A percentile compares a stretch with the other conserved stretches of the same genome.
These are phyloP conservation scores for Pluvianellus socialis DNA, from an alignment of 2,113 vertebrate species.

Conservation along the genomic window DNA sequence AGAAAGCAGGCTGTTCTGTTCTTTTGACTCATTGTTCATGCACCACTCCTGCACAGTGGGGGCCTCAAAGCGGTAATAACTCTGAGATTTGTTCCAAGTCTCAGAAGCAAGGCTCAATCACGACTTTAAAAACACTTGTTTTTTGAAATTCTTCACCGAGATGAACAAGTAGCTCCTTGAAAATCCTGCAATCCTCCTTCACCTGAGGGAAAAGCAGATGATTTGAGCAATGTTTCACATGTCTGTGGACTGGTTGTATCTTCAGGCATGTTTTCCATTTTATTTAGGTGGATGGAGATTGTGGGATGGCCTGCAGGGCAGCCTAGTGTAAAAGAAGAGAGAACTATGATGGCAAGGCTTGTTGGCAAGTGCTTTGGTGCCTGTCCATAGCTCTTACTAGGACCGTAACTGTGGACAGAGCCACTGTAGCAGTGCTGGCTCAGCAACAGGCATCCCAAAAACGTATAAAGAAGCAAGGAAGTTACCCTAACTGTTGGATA, in stretches of 20 bases:
- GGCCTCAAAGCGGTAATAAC: background rate
- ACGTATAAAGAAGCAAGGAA: background rate
- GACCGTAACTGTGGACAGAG: fast-evolving
- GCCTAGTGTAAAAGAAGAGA: background rate
- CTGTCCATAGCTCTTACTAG: background rate
- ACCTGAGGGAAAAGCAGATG: background rate
- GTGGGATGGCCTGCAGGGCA: background rate
- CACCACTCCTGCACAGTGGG: background rate
- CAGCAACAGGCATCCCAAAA: background rate
- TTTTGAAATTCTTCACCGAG: background rate
- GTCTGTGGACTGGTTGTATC: background rate
- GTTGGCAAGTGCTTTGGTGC: background rate
- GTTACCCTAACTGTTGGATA: background rate
- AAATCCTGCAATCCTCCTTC: background rate
- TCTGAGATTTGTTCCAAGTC: background rate
- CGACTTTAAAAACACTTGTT: background rate
- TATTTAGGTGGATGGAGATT: background rate
- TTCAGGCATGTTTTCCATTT: background rate
- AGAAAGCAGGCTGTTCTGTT: background rate
- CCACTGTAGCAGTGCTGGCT: background rate
- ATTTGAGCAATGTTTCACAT: background rate
- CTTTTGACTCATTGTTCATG: background rate
- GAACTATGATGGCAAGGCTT: background rate
- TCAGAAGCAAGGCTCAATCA: background rate
- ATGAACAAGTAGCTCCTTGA: background rate